These are phyloP conservation scores for Platyrinchus mystaceus DNA, from an alignment of 2,797 vertebrate species.

Conservation along the genomic window DNA sequence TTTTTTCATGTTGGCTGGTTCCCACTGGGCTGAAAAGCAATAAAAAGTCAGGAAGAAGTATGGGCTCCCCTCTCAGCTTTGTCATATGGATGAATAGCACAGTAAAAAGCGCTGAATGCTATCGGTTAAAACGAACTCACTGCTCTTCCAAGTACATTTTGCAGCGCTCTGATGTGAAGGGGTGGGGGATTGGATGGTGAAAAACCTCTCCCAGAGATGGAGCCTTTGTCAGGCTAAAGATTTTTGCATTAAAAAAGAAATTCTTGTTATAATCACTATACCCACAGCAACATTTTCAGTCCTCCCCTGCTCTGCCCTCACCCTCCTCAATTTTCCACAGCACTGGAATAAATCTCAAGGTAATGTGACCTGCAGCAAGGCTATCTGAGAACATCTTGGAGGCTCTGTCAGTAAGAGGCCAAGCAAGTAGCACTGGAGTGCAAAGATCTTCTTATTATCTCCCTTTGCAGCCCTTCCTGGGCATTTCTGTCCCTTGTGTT, in stretches of 20 bases:
- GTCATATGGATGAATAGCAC: slow-evolving; percentile 79
- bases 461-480: neutral
- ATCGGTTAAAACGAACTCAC: slow-evolving; percentile 72
- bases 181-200: neutral
- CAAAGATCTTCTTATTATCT: neutral
- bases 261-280: slow-evolving; percentile 64
- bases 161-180: slow-evolving; percentile 45
- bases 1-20: slow-evolving; percentile 61
- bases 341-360: slow-evolving; percentile 61
- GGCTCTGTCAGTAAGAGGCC: slow-evolving; percentile 31
- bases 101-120: slow-evolving; percentile 73
- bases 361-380: neutral
- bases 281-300: slow-evolving; percentile 15
- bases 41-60: slow-evolving; percentile 82
- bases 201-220: slow-evolving; percentile 63
- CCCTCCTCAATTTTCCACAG: neutral
- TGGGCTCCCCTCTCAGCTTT: slow-evolving; percentile 76
- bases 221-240: slow-evolving; percentile 64
- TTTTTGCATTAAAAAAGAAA: slow-evolving; percentile 73
- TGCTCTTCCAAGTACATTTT: slow-evolving; percentile 57
- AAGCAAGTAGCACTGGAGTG: neutral
- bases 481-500: neutral
- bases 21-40: slow-evolving; percentile 80
- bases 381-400: slow-evolving; percentile 47
- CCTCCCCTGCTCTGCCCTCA: neutral